phyloP scores from a whole-genome alignment of 2,797 vertebrate genomes.

The Myoxocephalus aenaeus region DNA sequence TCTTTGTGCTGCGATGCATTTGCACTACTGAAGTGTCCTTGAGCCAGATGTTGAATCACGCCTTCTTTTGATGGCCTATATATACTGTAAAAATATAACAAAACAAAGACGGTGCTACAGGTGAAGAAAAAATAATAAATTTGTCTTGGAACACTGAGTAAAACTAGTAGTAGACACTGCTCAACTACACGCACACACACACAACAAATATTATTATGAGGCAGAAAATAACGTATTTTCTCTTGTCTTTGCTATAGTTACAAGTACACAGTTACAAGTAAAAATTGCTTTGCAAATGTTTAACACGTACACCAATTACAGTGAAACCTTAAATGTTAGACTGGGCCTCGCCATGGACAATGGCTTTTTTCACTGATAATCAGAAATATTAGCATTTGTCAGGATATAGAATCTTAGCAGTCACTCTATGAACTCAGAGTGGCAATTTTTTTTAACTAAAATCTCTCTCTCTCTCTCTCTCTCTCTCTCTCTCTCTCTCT shows the following conservation, averaged over 20 bases:
- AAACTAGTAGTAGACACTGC: not conserved
- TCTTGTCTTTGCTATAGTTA: not conserved
- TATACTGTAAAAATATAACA: slow-evolving; percentile 15
- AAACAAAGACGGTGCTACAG: slow-evolving; percentile 1
- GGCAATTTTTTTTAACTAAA: not conserved
- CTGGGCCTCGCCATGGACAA: not conserved
- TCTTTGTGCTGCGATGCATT: slow-evolving; percentile 30
- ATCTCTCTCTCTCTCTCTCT: slow-evolving; percentile 2
- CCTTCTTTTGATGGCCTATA: slow-evolving; percentile 22
- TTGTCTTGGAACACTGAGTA: not conserved
- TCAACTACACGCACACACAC: not conserved
- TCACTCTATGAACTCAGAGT: not conserved
- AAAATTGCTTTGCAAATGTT: not conserved
- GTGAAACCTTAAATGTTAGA: not conserved
- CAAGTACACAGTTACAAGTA: not conserved
- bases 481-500: slow-evolving; percentile 11
- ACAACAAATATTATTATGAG: not conserved
- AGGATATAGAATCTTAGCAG: not conserved
- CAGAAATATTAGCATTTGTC: not conserved
- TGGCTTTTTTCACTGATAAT: not conserved
- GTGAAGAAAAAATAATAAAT: not conserved
- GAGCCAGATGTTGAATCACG: slow-evolving; percentile 38
- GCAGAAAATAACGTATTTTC: not conserved
- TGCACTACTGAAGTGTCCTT: slow-evolving; percentile 67
- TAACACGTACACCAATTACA: not conserved